These are phyloP conservation scores for Gallinago jamesoni DNA, from an alignment of 2,113 vertebrate species.

Conservation along the genomic window DNA sequence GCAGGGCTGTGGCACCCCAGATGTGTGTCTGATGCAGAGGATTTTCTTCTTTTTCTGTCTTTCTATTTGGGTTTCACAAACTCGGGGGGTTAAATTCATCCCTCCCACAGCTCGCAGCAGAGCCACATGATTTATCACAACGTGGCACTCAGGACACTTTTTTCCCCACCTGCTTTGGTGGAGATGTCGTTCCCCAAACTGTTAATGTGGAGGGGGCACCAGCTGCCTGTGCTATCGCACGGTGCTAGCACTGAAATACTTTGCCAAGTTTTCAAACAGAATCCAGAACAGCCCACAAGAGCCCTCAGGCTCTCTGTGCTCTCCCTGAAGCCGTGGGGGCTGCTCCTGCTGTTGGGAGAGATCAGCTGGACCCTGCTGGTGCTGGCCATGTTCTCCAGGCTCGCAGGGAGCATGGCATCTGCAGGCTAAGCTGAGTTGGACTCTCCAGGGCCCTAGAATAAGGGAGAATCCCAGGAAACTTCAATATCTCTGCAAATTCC, in stretches of 20 bases:
- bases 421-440: not conserved
- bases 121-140: not conserved
- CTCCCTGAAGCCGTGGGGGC: accelerated
- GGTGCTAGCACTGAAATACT: not conserved
- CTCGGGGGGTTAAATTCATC: not conserved
- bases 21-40: not conserved
- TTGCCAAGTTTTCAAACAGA: not conserved
- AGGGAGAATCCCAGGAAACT: not conserved
- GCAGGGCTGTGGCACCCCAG: not conserved
- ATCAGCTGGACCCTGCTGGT: accelerated
- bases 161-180: not conserved
- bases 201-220: not conserved
- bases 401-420: accelerated
- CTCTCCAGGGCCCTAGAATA: not conserved
- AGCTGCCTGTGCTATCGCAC: not conserved
- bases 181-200: not conserved
- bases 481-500: not conserved
- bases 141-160: not conserved
- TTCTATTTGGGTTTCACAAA: not conserved
- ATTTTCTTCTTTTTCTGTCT: not conserved
- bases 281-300: not conserved
- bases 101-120: not conserved
- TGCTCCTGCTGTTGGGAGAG: not conserved
- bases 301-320: not conserved
- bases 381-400: not conserved